A percentile compares a stretch with the other conserved stretches of the same genome.
Conservation (phyloP, 2,113 vertebrate species). For the Gallinago jamesoni region DNA sequence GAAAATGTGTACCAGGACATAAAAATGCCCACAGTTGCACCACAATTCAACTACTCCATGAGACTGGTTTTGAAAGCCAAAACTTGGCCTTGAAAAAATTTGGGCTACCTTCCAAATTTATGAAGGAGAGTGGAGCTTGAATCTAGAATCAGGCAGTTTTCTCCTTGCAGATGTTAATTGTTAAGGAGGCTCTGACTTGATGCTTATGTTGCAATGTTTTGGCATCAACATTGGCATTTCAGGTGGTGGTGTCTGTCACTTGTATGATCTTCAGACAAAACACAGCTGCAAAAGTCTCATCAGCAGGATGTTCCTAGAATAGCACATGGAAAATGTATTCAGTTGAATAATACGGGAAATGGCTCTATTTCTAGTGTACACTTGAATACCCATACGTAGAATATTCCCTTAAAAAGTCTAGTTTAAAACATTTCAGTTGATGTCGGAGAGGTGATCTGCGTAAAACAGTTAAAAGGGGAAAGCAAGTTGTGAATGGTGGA, state of each 20-base stretch:
- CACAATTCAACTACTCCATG: neutral
- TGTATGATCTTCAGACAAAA: neutral
- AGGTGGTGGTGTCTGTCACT: neutral
- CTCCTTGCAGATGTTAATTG: neutral
- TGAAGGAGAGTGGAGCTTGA: neutral
- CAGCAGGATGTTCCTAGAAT: neutral
- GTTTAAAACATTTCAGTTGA: neutral
- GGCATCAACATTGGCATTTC: neutral
- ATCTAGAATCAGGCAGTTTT: neutral
- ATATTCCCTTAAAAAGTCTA: neutral
- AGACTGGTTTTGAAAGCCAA: neutral
- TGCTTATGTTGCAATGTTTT: neutral
- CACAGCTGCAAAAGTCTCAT: neutral
- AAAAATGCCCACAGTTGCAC: fast-evolving
- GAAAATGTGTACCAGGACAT: neutral
- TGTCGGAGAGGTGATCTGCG: neutral
- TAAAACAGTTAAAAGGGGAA: neutral
- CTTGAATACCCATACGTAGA: neutral
- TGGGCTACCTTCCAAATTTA: neutral
- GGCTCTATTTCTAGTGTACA: neutral
- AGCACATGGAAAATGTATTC: neutral
- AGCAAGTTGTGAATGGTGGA: neutral
- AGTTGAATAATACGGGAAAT: neutral
- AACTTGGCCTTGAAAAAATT: neutral
- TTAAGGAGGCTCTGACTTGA: neutral